These are phyloP conservation scores for Cephus runcator DNA, from an alignment of 2,888 invertebrate species.

Conservation along the genomic window DNA sequence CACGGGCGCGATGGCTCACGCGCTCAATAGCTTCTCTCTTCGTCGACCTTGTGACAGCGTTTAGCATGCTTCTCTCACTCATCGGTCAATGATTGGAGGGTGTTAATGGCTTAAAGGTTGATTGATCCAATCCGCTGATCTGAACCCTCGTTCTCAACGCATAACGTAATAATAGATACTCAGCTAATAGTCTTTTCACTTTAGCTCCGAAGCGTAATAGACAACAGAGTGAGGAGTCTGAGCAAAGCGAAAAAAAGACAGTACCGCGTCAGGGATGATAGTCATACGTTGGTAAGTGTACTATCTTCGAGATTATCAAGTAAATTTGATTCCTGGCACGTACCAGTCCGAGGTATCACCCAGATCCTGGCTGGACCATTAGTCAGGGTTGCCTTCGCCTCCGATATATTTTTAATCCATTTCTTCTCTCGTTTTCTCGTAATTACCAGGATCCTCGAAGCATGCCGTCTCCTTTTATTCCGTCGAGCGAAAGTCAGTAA, in stretches of 20 bases:
- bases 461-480: slow-evolving; percentile 1
- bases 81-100: slow-evolving; percentile 4
- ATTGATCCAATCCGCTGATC: slow-evolving; percentile 17
- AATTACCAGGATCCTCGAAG: slow-evolving; percentile 10
- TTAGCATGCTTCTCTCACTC: slow-evolving; percentile 8
- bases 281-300: neutral
- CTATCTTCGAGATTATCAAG: neutral
- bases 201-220: neutral
- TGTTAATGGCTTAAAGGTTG: slow-evolving; percentile 22
- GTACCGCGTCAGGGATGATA: neutral
- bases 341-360: neutral
- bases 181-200: neutral
- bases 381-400: slow-evolving; percentile 19
- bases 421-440: slow-evolving; percentile 19
- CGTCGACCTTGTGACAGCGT: neutral
- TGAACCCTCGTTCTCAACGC: neutral
- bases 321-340: neutral
- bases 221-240: neutral
- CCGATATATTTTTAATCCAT: slow-evolving; percentile 21
- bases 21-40: neutral
- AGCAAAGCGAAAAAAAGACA: neutral
- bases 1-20: neutral
- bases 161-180: slow-evolving; percentile 1
- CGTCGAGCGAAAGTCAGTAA: slow-evolving; percentile 15
- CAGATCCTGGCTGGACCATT: slow-evolving; percentile 1